Base-by-base conservation (phyloP, 2,888 invertebrate genomes). In the Lasioglossum figueresi region DNA sequence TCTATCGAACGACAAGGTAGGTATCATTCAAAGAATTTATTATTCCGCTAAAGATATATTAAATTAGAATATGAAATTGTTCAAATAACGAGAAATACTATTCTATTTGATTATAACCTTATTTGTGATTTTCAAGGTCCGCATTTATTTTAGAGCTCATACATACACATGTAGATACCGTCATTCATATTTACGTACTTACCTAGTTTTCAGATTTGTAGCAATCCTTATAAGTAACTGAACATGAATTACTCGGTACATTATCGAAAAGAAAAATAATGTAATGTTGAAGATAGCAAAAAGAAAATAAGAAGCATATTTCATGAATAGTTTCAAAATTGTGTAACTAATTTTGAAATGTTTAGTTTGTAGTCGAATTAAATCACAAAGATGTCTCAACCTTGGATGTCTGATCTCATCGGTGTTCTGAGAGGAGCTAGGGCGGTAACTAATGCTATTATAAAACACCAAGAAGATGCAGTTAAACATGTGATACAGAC, bases 341-440 rank as follows among this genome's bases (percentile, higher is more conserved):
- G 4, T 63, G 8, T 27, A 77, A 45, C 48, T 48, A 40, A 77
- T 37, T 16, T 37, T 52, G 37, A 43, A 40, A 77, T 23, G 4
- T 63, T 31, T 45, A 66, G n/a, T 70, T 77, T 40, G 3, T 37
- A 77, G 34, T 52, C 48, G 40, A 37, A 72, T 52, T 73, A 27
- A 14, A 23, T 80, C 78, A 72, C 34, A 80, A 85, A 85, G 82
- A 95, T 95, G 95, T 88, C 94, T 82, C 92, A 93, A 52, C 92
- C 93, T 5, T 92, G 93, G 88, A 82, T 91, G 82, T 92, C 94
- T 92, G 98, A 98, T 95, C 91, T 97, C 89, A 94, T 97, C 91
- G 96, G 96, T 70, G 95, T 98, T 85, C 92, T 98, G 89, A 96
- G 96, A 93, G 98, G 98, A 70, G 95, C 97, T 81, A 97, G 97